Evolutionary conservation across 2,113 vertebrate genomes (phyloP).

Genomic region (Pholis gunnellus): DNA sequence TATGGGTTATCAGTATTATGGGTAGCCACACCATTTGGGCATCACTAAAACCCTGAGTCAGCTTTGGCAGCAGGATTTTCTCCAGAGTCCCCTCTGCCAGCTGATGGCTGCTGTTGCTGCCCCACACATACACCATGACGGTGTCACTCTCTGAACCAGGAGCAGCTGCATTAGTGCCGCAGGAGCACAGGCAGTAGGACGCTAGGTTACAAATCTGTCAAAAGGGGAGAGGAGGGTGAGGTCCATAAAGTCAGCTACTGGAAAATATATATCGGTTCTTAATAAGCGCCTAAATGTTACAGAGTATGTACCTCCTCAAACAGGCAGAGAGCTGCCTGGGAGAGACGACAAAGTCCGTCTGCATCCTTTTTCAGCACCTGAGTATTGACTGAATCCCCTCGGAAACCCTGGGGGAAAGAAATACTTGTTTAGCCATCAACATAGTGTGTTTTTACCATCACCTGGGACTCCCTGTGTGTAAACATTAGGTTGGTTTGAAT

Average conservation of each 20-base stretch:
- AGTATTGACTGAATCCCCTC: constrained; percentile 80
- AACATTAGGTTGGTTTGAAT: background rate
- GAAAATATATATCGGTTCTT: background rate
- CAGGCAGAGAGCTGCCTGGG: constrained; percentile 84
- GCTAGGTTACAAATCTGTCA: constrained; percentile 86
- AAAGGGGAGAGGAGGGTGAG: constrained; percentile 1
- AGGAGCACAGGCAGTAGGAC: constrained; percentile 85
- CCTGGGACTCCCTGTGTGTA: background rate
- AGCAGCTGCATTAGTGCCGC: constrained; percentile 75
- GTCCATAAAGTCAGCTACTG: background rate
- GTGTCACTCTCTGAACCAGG: constrained; percentile 74
- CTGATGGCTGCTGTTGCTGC: constrained; percentile 89
- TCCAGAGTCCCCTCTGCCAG: constrained; percentile 87
- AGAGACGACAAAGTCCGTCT: constrained; percentile 84
- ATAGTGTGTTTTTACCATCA: background rate
- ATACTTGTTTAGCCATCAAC: background rate
- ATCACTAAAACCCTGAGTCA: constrained; percentile 86
- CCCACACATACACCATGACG: constrained; percentile 87
- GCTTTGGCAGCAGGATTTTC: constrained; percentile 87
- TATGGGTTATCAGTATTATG: background rate
- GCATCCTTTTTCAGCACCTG: constrained; percentile 84
- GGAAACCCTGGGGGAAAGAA: constrained; percentile 76
- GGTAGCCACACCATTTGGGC: constrained; percentile 82
- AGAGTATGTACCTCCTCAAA: constrained; percentile 82
- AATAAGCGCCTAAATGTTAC: background rate